Base-by-base conservation (phyloP, 2,888 invertebrate species). In the Tridacna gigas region DNA sequence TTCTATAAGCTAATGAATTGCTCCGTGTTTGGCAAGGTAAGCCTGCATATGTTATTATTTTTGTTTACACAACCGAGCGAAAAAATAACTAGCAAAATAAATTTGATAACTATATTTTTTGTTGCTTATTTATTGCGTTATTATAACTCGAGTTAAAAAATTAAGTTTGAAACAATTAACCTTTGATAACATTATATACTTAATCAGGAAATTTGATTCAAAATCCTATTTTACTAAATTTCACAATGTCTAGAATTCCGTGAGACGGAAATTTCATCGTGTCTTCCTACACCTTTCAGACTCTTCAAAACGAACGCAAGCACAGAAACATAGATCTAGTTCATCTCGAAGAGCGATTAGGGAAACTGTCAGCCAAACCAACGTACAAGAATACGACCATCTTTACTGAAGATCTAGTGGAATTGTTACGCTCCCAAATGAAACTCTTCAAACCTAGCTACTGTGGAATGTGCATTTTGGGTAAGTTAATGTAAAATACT, bases 1-100 rank as follows among this genome's bases (percentile, higher is more conserved):
- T 92, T 95, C 83, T 86, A 86, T 84, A 74, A 79, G 82, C 65
- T 87, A 45, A 86, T 80, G 92, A 73, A 91, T 86, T 86, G 95
- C 80, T 80, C 89, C 20, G 91, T 93, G 45, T 94, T 91, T 88
- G 93, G 94, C 11, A 95, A 95, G 90, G 94, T 94, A 65, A 2
- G 7, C 37, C 37, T 37, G 7, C 37, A 37, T 37, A 4, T 37
- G 2, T 37, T 37, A 4, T 37, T n/a, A n/a, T n/a, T n/a, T 37
- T 37, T 37, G 2, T 37, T 2, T 37, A 37, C 3, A 37, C 2
- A 37, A 37, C 7, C 37, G 7, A 37, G 37, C 7, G 37, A 37
- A 37, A 37, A 7, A 37, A n/a, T n/a, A n/a, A n/a, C n/a, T n/a
- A 37, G 37, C 37, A 37, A n/a, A n/a, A n/a, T n/a, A 37, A 37